Evolutionary conservation across 1,140 invertebrate species (phyloP).

Genomic region (Cyclina sinensis): DNA sequence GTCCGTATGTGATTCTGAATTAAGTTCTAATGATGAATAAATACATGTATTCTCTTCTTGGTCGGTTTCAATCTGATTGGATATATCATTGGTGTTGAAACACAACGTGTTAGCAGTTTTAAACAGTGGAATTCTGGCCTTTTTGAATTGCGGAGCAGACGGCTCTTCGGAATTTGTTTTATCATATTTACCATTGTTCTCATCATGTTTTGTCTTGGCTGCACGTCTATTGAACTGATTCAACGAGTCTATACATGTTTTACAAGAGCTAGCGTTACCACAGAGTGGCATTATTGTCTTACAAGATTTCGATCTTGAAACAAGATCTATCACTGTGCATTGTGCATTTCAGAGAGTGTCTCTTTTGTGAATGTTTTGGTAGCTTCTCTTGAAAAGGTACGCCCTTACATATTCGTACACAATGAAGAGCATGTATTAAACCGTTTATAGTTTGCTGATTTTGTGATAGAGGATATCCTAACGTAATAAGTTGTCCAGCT

Average conservation of each 20-base stretch:
- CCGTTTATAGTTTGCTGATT: constrained; percentile 35
- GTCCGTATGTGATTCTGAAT: constrained; percentile 17
- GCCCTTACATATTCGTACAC: constrained; percentile 49
- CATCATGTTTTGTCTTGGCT: not conserved
- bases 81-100: not conserved
- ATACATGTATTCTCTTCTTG: not conserved
- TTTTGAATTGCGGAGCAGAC: too few relatives aligned
- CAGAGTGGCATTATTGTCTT: constrained; percentile 16
- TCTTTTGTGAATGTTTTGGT: constrained; percentile 34
- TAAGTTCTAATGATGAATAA: not conserved
- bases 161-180: too few relatives aligned
- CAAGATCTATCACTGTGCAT: not conserved
- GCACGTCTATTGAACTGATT: constrained; percentile 20
- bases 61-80: not conserved
- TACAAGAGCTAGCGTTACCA: constrained; percentile 31
- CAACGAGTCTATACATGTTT: constrained; percentile 44
- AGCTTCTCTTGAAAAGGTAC: not conserved
- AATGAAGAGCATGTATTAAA: constrained; percentile 16
- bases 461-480: not conserved
- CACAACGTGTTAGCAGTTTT: too few relatives aligned
- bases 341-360: not conserved
- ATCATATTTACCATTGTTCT: not conserved
- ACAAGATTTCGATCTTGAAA: not conserved
- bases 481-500: not conserved
- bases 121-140: not conserved